These are phyloP conservation scores for Cheilosia variabilis DNA, from an alignment of 2,888 invertebrate genomes.

Conservation along the genomic window DNA sequence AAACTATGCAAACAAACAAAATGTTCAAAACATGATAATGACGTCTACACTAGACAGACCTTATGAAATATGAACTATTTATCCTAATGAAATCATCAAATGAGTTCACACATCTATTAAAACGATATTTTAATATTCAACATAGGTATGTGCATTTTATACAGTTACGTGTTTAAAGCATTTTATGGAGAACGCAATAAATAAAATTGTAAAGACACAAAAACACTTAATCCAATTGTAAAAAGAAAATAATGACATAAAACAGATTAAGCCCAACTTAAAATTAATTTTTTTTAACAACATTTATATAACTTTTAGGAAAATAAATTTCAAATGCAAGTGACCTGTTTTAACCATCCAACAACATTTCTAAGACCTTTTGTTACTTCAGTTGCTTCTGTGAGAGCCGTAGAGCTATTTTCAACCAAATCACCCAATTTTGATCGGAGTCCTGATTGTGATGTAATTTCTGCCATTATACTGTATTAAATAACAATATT, in stretches of 20 bases:
- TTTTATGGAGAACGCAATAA: neutral
- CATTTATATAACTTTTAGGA: conserved; percentile 47
- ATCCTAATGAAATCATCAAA: too few relatives aligned
- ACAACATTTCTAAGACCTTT: conserved; percentile 91
- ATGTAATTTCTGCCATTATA: conserved; percentile 79
- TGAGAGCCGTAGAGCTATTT: conserved; percentile 88
- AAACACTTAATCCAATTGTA: conserved; percentile 8
- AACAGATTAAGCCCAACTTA: conserved; percentile 10
- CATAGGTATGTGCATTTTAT: neutral
- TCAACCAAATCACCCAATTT: conserved; percentile 90
- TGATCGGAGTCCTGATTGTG: conserved; percentile 86
- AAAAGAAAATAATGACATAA: neutral
- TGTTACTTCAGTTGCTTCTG: conserved; percentile 84
- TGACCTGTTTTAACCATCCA: conserved; percentile 92
- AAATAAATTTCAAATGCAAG: conserved; percentile 58
- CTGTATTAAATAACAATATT: conserved; percentile 70
- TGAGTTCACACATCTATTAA: too few relatives aligned
- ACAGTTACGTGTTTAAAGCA: conserved; percentile 1
- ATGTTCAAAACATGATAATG: too few relatives aligned
- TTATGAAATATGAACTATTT: too few relatives aligned
- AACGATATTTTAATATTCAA: too few relatives aligned
- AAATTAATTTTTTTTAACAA: conserved; percentile 29
- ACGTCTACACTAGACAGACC: too few relatives aligned
- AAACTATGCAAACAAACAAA: too few relatives aligned
- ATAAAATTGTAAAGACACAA: neutral